Evolutionary conservation across 1,140 invertebrate genomes (phyloP).

Genomic region (Gyrodactylus salaris): DNA sequence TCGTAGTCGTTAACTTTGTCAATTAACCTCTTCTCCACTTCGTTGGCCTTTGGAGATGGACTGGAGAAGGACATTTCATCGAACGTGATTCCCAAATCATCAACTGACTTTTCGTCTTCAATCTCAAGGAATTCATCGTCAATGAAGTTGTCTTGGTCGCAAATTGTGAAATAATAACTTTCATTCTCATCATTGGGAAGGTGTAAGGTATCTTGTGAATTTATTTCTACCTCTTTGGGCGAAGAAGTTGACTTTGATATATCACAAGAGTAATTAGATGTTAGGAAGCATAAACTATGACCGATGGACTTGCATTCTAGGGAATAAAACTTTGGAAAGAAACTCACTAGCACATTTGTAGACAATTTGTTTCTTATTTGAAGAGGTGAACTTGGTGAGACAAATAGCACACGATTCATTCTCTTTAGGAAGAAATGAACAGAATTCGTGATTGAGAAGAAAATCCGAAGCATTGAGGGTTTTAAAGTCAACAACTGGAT

Average conservation of each 20-base stretch:
- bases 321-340: not conserved
- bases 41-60: not conserved
- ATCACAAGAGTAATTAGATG: too few relatives aligned
- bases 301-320: not conserved
- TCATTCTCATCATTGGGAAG: not conserved
- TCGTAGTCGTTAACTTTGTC: not conserved
- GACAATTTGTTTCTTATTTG: not conserved
- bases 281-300: not conserved
- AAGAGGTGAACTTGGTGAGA: not conserved
- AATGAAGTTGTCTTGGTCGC: not conserved
- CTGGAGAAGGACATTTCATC: not conserved
- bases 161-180: not conserved
- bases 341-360: not conserved
- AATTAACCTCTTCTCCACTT: not conserved
- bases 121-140: not conserved
- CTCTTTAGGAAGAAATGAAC: not conserved
- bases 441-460: not conserved
- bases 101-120: not conserved
- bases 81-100: not conserved
- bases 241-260: too few relatives aligned
- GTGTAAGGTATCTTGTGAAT: not conserved
- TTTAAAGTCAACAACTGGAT: not conserved
- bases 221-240: too few relatives aligned
- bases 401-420: not conserved
- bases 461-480: not conserved